A percentile compares a stretch with the other conserved stretches of the same genome.
Conservation (phyloP, 2,113 vertebrate species). For the Pluvianellus socialis region DNA sequence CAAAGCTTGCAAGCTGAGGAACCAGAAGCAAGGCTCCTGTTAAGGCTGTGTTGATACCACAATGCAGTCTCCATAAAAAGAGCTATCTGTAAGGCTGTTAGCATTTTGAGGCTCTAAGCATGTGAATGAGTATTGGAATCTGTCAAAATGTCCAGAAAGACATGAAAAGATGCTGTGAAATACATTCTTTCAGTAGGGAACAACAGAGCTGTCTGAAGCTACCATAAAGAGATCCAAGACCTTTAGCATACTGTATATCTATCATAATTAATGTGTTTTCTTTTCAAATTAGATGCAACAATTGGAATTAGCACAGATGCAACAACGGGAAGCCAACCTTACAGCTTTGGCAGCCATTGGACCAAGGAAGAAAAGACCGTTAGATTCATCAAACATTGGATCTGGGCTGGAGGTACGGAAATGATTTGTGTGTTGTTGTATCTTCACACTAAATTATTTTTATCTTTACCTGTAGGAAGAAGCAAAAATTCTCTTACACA, state of each 20-base stretch:
- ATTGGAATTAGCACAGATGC: constrained; percentile 87
- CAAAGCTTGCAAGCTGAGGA: not conserved
- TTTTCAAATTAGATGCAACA: constrained; percentile 84
- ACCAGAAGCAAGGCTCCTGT: not conserved
- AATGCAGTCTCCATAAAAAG: not conserved
- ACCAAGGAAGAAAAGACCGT: constrained; percentile 87
- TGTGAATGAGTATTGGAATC: not conserved
- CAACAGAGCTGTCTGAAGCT: not conserved
- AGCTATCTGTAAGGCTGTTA: accelerated
- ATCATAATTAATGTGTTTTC: not conserved
- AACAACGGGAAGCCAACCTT: constrained; percentile 90
- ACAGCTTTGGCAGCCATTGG: constrained; percentile 94
- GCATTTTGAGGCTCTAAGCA: not conserved
- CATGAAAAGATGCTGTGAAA: not conserved
- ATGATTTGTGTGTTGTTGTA: not conserved
- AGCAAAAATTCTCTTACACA: not conserved
- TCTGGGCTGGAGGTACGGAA: constrained; percentile 79
- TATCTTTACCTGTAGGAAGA: not conserved
- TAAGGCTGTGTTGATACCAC: not conserved
- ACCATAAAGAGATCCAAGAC: not conserved
- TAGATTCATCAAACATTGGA: constrained; percentile 63
- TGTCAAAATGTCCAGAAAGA: not conserved
- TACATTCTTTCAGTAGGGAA: not conserved
- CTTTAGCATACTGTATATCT: not conserved
- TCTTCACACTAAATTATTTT: not conserved